Evolutionary conservation across 2,888 invertebrate species (phyloP).

Genomic region (Microdon myrmicae): DNA sequence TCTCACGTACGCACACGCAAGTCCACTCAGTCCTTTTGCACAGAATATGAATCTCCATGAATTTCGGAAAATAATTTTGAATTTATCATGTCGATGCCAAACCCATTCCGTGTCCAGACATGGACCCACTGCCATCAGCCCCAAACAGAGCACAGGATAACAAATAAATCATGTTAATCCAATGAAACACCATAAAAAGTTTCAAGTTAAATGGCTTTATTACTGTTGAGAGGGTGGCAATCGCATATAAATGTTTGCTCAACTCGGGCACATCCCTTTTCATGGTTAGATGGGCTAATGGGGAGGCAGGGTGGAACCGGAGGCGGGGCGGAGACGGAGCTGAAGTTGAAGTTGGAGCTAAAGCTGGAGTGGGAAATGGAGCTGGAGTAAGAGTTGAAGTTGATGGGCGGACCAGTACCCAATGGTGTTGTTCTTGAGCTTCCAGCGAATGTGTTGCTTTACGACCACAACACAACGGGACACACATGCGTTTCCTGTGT

Average conservation of each 20-base stretch:
- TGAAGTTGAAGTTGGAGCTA: no score
- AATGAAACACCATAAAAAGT: slow-evolving; percentile 48
- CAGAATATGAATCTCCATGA: slow-evolving; percentile 1
- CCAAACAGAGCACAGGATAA: slow-evolving; percentile 6
- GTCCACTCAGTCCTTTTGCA: neutral
- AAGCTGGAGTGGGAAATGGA: no score
- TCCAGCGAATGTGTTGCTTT: slow-evolving; percentile 25
- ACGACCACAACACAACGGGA: slow-evolving; percentile 18
- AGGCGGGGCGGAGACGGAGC: no score
- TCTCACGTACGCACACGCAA: slow-evolving; percentile 23
- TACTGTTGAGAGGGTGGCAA: slow-evolving; percentile 39
- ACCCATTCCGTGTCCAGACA: neutral
- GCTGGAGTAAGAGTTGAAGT: no score
- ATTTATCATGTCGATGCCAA: slow-evolving; percentile 37
- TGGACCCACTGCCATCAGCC: neutral
- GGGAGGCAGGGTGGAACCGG: neutral
- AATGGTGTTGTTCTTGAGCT: slow-evolving; percentile 7
- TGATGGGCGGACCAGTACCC: no score
- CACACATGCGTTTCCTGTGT: slow-evolving; percentile 30
- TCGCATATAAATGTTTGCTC: slow-evolving; percentile 47
- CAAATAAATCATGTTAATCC: slow-evolving; percentile 51
- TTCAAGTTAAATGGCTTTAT: slow-evolving; percentile 52
- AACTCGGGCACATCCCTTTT: slow-evolving; percentile 26
- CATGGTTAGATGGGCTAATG: neutral
- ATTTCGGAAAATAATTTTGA: slow-evolving; percentile 48